Conservation (phyloP, 2,888 invertebrate genomes). For the Microctonus hyperodae region DNA sequence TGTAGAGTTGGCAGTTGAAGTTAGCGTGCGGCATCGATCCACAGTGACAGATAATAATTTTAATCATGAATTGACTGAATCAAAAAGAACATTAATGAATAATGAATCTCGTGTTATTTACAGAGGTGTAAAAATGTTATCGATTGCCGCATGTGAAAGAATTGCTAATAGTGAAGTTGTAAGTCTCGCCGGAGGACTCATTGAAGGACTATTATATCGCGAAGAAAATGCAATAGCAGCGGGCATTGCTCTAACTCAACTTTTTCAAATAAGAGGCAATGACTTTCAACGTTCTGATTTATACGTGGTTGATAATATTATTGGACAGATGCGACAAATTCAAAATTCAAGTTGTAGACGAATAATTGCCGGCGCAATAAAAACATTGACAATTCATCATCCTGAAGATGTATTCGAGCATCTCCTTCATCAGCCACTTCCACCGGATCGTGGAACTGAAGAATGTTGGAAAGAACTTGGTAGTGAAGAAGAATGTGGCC, state of each 20-base stretch:
- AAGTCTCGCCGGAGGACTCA: slow-evolving; percentile 53
- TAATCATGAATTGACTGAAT: slow-evolving; percentile 51
- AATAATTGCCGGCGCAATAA: slow-evolving; percentile 50
- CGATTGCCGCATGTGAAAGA: slow-evolving; percentile 48
- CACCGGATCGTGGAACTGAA: slow-evolving; percentile 51
- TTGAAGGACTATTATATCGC: slow-evolving; percentile 51
- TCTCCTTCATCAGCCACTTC: slow-evolving; percentile 53
- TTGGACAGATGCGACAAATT: slow-evolving; percentile 55
- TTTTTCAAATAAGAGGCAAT: slow-evolving; percentile 52
- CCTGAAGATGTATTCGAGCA: slow-evolving; percentile 52
- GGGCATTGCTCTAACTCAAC: slow-evolving; percentile 50
- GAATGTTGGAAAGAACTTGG: slow-evolving; percentile 58
- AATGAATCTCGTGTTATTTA: slow-evolving; percentile 47
- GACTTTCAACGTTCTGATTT: slow-evolving; percentile 54
- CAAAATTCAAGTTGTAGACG: slow-evolving; percentile 52
- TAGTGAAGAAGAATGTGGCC: slow-evolving; percentile 45
- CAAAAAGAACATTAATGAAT: slow-evolving; percentile 48
- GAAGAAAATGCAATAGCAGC: slow-evolving; percentile 53
- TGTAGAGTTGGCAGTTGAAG: slow-evolving; percentile 50
- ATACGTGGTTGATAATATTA: slow-evolving; percentile 52
- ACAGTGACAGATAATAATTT: slow-evolving; percentile 48
- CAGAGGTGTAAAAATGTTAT: slow-evolving; percentile 51
- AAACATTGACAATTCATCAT: slow-evolving; percentile 50
- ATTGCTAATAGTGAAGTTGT: slow-evolving; percentile 52
- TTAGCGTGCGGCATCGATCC: slow-evolving; percentile 53